These are phyloP conservation scores for Ptychoptera contaminata DNA, from an alignment of 2,888 invertebrate genomes.

Conservation along the genomic window DNA sequence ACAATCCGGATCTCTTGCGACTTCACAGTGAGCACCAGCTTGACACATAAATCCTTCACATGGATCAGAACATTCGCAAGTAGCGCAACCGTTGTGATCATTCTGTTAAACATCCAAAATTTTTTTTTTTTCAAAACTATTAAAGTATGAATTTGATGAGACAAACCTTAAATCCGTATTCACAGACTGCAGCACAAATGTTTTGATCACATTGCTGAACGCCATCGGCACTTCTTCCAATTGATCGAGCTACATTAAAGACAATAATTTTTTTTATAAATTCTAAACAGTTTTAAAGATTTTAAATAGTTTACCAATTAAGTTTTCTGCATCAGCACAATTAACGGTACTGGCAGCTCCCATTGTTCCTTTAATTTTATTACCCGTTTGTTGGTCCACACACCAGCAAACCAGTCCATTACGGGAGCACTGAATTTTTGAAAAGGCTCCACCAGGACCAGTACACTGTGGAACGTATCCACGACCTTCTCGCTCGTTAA, in stretches of 20 bases:
- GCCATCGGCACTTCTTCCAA: conserved; percentile 36
- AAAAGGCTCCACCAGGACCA: conserved; percentile 49
- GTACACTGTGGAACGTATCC: conserved; percentile 75
- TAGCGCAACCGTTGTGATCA: conserved; percentile 52
- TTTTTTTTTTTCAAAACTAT: no score
- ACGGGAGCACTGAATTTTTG: conserved; percentile 62
- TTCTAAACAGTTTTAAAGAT: conserved; percentile 16
- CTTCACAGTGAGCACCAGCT: conserved; percentile 55
- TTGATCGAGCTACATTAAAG: conserved; percentile 14
- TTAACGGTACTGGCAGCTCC: conserved; percentile 54
- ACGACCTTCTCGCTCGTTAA: conserved; percentile 63
- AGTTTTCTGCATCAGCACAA: conserved; percentile 36
- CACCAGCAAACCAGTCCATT: conserved; percentile 83
- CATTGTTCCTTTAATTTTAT: conserved; percentile 65
- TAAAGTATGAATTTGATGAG: no score
- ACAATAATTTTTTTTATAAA: neutral
- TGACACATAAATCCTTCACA: conserved; percentile 63
- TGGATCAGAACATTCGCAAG: conserved; percentile 74
- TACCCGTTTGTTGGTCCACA: conserved; percentile 55
- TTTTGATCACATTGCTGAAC: conserved; percentile 44
- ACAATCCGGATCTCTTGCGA: conserved; percentile 54
- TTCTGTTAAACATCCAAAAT: conserved; percentile 17
- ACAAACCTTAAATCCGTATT: conserved; percentile 71
- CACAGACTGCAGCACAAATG: conserved; percentile 69
- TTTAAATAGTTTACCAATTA: conserved; percentile 16